Evolutionary conservation across 2,888 invertebrate genomes (phyloP).

Genomic region (Eupelmus urozonus): DNA sequence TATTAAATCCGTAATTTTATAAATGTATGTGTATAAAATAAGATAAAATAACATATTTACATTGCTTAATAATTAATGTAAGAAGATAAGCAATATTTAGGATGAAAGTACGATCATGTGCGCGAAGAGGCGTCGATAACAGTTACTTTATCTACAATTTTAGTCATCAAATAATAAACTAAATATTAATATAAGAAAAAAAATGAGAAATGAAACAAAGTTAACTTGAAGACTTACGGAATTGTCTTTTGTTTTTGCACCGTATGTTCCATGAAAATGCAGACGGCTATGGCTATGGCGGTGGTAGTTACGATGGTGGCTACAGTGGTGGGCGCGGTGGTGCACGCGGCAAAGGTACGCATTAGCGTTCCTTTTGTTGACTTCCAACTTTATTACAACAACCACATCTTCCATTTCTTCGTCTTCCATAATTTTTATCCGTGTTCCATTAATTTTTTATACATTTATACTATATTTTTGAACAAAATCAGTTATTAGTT

Average conservation of each 20-base stretch:
- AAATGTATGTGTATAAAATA: constrained; percentile 12
- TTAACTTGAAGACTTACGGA: constrained; percentile 56
- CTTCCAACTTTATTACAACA: constrained; percentile 64
- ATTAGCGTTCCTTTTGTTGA: constrained; percentile 76
- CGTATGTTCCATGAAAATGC: constrained; percentile 77
- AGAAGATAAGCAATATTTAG: constrained; percentile 31
- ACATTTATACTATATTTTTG: constrained; percentile 12
- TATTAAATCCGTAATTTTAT: constrained; percentile 27
- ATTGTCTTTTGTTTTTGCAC: constrained; percentile 69
- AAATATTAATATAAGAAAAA: constrained; percentile 31
- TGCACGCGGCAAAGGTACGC: constrained; percentile 91
- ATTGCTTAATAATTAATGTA: neutral
- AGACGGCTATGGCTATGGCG: constrained; percentile 89
- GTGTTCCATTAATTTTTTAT: constrained; percentile 55
- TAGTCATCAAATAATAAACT: constrained; percentile 24
- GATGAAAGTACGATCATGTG: constrained; percentile 55
- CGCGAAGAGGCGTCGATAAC: constrained; percentile 48
- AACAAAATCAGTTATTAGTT: constrained; percentile 7
- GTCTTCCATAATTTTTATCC: constrained; percentile 53
- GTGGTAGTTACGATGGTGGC: constrained; percentile 93
- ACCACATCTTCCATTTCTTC: constrained; percentile 56
- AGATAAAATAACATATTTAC: constrained; percentile 9
- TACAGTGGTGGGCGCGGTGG: constrained; percentile 91
- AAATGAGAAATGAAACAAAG: constrained; percentile 30
- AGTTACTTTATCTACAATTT: constrained; percentile 28